Conservation (phyloP, 2,888 invertebrate species). For the Troides oblongomaculatus region DNA sequence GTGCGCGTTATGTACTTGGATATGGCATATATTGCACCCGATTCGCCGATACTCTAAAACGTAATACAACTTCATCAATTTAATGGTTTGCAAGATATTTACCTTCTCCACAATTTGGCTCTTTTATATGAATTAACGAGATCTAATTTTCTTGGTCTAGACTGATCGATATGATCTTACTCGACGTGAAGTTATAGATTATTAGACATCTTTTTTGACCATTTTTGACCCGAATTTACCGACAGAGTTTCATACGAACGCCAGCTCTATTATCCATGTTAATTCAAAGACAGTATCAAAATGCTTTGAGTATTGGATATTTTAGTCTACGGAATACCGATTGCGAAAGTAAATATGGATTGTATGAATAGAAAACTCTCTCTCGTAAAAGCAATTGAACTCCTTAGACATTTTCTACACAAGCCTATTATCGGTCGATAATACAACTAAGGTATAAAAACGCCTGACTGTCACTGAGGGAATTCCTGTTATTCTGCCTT, state of each 20-base stretch:
- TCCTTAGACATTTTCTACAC: conserved; percentile 38
- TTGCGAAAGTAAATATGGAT: conserved; percentile 33
- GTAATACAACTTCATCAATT: conserved; percentile 1
- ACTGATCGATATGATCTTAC: conserved; percentile 30
- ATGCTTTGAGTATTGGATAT: conserved; percentile 31
- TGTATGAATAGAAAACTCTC: conserved; percentile 36
- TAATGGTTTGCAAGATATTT: neutral
- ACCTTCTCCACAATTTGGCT: neutral
- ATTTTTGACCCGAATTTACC: conserved; percentile 33
- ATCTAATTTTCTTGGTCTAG: conserved; percentile 34
- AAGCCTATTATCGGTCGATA: too few species aligned
- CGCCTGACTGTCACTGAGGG: too few species aligned
- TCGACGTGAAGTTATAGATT: conserved; percentile 23
- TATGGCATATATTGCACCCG: neutral
- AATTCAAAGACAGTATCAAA: conserved; percentile 26
- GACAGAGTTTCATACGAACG: conserved; percentile 35
- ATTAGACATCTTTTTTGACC: conserved; percentile 30
- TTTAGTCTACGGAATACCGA: conserved; percentile 29
- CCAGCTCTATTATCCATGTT: conserved; percentile 32
- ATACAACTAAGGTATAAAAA: too few species aligned
- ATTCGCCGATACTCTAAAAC: neutral
- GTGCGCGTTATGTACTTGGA: neutral
- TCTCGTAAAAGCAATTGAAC: conserved; percentile 36
- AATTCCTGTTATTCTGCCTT: too few species aligned
- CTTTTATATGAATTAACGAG: conserved; percentile 36